phyloP scores from a whole-genome alignment of 1,140 invertebrate genomes.

The Chironomus striatipennis region DNA sequence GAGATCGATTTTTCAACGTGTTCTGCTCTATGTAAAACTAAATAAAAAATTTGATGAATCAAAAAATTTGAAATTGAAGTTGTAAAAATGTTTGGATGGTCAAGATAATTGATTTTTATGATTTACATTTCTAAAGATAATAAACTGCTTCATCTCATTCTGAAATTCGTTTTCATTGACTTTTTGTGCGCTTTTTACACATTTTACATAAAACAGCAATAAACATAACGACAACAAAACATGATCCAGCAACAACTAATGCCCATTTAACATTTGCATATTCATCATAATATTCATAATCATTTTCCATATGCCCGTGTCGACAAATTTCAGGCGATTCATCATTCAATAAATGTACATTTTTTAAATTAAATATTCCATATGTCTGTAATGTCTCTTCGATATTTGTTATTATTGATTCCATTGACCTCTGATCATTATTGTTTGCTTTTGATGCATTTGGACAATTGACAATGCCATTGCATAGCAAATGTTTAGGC shows the following conservation, averaged over 20 bases:
- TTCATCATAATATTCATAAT: conserved; percentile 34
- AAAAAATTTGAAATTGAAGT: neutral
- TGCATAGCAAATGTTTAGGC: conserved; percentile 69
- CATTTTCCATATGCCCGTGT: conserved; percentile 20
- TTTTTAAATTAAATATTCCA: conserved; percentile 44
- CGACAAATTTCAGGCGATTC: conserved; percentile 56
- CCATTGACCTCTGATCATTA: conserved; percentile 30
- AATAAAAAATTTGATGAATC: neutral
- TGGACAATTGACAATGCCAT: conserved; percentile 79
- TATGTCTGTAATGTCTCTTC: conserved; percentile 48
- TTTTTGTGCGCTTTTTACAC: conserved; percentile 35
- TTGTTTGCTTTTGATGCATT: conserved; percentile 46
- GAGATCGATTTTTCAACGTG: neutral
- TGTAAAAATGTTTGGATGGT: neutral
- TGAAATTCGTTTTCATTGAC: conserved; percentile 24
- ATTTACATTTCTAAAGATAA: too few relatives aligned
- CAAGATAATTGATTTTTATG: neutral
- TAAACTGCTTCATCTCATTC: too few relatives aligned
- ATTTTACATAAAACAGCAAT: conserved; percentile 41
- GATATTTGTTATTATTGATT: conserved; percentile 42
- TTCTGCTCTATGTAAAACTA: neutral
- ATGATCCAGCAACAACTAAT: conserved; percentile 43
- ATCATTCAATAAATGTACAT: conserved; percentile 45
- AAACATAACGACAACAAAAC: conserved; percentile 39
- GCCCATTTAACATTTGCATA: conserved; percentile 45